Evolutionary conservation across 2,797 vertebrate species (phyloP), one percentile per base, ranked within the genome.

Genomic region (Pseudomugil tenellus): DNA sequence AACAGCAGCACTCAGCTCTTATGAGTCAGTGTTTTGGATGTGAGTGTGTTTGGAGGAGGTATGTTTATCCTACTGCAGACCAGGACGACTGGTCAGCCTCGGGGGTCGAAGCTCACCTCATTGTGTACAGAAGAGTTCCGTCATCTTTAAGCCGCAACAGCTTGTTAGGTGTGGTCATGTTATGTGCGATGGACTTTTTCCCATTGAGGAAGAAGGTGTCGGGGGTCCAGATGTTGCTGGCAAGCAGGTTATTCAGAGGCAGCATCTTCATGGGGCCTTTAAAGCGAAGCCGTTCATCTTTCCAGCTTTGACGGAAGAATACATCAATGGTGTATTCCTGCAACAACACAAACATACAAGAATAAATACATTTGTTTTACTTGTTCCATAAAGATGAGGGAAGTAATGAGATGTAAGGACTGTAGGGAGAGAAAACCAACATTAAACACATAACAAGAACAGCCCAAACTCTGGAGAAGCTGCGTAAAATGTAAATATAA

Each of bases 141-240:
- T 98, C 96, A 51, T 97, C 96, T 39, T 96, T 95, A 83, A 98
- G 96, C 63, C 96, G 84, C 80, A 98, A 90, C 3, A 98, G 93
- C 85, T 98, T 98, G 85, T 98, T 98, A 31, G 96, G 96, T 74
- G 96, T 98, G 0, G 96, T 98, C 96, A 98, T 98, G 60, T 98
- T 98, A 67, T 98, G 96, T 7, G 96, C 96, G 71, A 98, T 96
- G 58, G 96, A 98, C 85, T 98, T 98, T 86, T 98, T 98, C 54
- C 96, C 96, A 17, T 98, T 98, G 88, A 97, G 96, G 84, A 98
- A 98, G 91, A 98, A 98, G 34, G 96, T 98, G 70, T 98, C 96
- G 0, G 96, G 96, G 2, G 96, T 98, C 96, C 96, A 98, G 77
- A 98, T 98, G 89, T 97, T 98, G 75, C 96, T 97, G 77, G 96